Percentiles rank a stretch among this genome's conserved stretches.
phyloP scores from a whole-genome alignment of 2,888 invertebrate genomes.

The Punctoribates punctum region DNA sequence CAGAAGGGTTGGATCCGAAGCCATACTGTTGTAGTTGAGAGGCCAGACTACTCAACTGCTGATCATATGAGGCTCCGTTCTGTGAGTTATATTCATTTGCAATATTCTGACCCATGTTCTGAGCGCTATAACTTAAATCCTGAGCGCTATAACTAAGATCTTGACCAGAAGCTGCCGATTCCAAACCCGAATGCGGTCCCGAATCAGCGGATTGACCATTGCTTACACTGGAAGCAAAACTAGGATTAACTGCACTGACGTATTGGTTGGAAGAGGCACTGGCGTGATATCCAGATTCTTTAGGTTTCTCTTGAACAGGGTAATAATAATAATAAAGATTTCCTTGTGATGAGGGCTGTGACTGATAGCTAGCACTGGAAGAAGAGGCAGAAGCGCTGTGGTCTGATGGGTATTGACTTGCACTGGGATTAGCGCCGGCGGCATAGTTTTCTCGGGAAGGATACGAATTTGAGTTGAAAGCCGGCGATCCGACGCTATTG shows the following conservation, averaged over 20 bases:
- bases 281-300: constrained; percentile 45
- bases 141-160: constrained; percentile 43
- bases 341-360: constrained; percentile 44
- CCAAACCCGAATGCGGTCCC: constrained; percentile 13
- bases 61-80: constrained; percentile 40
- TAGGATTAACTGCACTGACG: constrained; percentile 39
- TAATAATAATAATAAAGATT: constrained; percentile 49
- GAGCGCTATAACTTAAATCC: constrained; percentile 42
- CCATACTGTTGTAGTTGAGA: constrained; percentile 41
- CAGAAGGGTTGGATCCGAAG: constrained; percentile 32
- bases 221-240: constrained; percentile 40
- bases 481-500: background rate
- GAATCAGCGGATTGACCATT: constrained; percentile 37
- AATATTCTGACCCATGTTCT: background rate
- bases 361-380: constrained; percentile 44
- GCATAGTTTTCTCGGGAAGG: constrained; percentile 13
- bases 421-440: background rate
- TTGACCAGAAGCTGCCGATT: constrained; percentile 41
- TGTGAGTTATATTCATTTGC: constrained; percentile 34
- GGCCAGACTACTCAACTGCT: constrained; percentile 43
- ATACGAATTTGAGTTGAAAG: constrained; percentile 32
- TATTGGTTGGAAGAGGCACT: constrained; percentile 47
- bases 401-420: constrained; percentile 7
- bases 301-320: constrained; percentile 47
- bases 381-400: constrained; percentile 32